Percentiles rank a stretch among this genome's conserved stretches.
Conservation (phyloP, 2,797 vertebrate species). For the Lithobates sylvaticus region DNA sequence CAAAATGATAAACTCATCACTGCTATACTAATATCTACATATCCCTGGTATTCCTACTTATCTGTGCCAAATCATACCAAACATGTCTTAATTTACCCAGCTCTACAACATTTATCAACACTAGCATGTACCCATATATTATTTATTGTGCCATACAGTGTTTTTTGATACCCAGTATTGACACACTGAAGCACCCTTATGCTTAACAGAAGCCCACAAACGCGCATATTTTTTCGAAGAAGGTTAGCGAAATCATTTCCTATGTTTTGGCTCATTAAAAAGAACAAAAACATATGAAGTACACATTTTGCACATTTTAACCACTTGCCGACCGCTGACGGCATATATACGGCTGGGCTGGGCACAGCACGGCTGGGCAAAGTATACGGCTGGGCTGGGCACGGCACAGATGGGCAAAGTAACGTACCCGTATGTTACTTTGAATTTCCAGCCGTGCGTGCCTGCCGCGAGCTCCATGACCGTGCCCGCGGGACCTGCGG, state of each 20-base stretch:
- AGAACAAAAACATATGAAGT: no score
- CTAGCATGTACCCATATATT: no score
- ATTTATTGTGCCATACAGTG: not conserved
- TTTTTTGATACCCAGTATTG: not conserved
- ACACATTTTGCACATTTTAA: no score
- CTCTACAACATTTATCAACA: not conserved
- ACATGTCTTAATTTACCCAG: not conserved
- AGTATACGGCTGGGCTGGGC: no score
- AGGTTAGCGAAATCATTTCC: not conserved
- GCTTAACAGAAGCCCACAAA: not conserved
- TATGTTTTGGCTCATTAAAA: not conserved
- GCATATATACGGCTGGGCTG: no score
- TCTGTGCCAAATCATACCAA: not conserved
- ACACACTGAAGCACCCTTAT: not conserved
- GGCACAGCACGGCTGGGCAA: no score
- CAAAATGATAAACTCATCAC: not conserved
- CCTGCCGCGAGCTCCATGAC: no score
- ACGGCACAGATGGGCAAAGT: no score
- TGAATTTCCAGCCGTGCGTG: no score
- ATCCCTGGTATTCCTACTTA: not conserved
- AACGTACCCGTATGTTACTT: no score
- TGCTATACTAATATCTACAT: not conserved
- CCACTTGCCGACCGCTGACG: no score
- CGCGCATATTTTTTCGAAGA: not conserved
- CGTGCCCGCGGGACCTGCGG: no score